Conservation (phyloP, 2,888 invertebrate species). For the Hydrotaea diabolus region DNA sequence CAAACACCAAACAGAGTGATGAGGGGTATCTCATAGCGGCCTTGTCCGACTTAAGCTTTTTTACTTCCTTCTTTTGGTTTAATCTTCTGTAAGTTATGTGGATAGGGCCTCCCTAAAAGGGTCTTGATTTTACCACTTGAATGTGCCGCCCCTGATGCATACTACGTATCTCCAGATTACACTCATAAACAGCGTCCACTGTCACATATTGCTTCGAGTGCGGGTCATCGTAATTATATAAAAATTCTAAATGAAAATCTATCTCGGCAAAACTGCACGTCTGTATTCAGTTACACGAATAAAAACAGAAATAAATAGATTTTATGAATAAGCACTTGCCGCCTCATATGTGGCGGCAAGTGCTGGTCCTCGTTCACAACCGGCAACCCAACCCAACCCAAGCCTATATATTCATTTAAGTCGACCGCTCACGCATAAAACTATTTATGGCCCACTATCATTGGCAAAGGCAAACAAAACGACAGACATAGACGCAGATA, state of each 20-base stretch:
- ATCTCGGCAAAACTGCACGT: constrained; percentile 45
- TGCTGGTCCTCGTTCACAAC: too few relatives aligned
- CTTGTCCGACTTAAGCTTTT: too few relatives aligned
- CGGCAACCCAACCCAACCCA: neutral
- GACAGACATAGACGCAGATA: neutral
- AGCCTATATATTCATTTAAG: constrained; percentile 7
- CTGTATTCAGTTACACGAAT: neutral
- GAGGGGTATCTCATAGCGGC: too few relatives aligned
- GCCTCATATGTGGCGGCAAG: neutral
- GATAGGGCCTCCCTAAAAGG: too few relatives aligned
- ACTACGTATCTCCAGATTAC: too few relatives aligned
- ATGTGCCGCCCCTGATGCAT: too few relatives aligned
- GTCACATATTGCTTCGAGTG: constrained; percentile 15
- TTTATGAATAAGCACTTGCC: constrained; percentile 9
- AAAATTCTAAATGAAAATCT: constrained; percentile 48
- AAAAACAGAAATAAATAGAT: neutral
- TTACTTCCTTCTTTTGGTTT: too few relatives aligned
- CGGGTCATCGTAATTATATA: constrained; percentile 18
- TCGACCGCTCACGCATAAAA: constrained; percentile 3
- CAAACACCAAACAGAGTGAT: too few relatives aligned
- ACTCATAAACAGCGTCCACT: neutral
- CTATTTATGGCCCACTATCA: constrained; percentile 7
- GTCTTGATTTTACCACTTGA: too few relatives aligned
- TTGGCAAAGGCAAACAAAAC: neutral
- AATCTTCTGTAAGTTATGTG: too few relatives aligned